Percentiles rank a stretch among this genome's conserved stretches.
These are phyloP conservation scores for Molossus molossus DNA, from an alignment of 2,797 vertebrate species.

Conservation along the genomic window DNA sequence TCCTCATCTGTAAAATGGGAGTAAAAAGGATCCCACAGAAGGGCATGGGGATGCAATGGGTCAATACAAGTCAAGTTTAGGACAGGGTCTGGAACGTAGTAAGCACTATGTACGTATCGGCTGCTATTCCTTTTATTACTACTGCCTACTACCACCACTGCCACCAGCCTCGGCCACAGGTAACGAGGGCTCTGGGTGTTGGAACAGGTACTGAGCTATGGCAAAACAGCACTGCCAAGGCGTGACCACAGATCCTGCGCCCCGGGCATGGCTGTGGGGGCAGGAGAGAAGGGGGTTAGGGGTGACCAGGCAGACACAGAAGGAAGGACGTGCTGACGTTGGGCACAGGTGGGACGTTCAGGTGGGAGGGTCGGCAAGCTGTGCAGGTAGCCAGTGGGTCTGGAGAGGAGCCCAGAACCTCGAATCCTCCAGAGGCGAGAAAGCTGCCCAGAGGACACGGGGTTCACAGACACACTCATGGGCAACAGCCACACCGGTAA, in stretches of 20 bases:
- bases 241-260: background rate
- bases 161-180: background rate
- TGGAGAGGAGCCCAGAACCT: background rate
- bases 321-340: background rate
- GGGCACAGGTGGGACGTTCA: background rate
- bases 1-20: background rate
- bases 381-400: background rate
- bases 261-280: background rate
- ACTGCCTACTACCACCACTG: background rate
- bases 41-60: background rate
- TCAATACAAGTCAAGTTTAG: background rate
- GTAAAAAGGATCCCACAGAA: background rate
- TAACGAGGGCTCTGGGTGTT: background rate
- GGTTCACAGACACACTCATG: rapidly evolving
- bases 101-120: rapidly evolving
- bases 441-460: rapidly evolving
- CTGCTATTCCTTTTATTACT: background rate
- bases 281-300: background rate
- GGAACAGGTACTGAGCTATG: background rate
- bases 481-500: background rate
- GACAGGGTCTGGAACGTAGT: background rate
- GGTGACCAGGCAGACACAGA: background rate
- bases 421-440: background rate
- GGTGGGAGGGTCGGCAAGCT: background rate
- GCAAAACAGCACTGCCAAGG: background rate